Conservation (phyloP, 1,140 invertebrate genomes). For the Chlorops oryzae region DNA sequence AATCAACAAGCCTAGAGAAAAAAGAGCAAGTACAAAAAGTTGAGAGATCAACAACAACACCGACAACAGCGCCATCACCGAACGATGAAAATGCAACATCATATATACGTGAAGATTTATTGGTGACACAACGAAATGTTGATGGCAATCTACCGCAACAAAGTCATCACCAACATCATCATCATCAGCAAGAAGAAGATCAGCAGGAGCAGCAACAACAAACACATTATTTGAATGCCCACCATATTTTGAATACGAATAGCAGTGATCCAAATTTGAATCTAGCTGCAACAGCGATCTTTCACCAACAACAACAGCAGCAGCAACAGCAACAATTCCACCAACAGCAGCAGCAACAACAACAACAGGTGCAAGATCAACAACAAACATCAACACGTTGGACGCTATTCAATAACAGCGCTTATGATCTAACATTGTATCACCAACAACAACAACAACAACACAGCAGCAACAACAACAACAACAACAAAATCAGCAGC, state of each 20-base stretch:
- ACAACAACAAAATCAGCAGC: conserved; percentile 10
- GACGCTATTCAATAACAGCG: conserved; percentile 10
- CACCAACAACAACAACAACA: conserved; percentile 1
- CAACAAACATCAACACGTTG: conserved; percentile 1
- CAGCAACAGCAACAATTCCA: background rate
- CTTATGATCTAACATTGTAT: conserved; percentile 19
- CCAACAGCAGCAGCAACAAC: conserved; percentile 10
- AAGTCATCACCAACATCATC: no score
- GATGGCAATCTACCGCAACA: no score
- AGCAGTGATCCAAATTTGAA: conserved; percentile 18
- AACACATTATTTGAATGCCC: no score
- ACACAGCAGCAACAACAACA: conserved; percentile 23
- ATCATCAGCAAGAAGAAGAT: conserved; percentile 23
- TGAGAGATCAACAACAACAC: conserved; percentile 11
- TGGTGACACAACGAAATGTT: no score
- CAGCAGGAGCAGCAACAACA: conserved; percentile 11
- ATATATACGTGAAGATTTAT: no score
- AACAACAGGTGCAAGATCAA: conserved; percentile 7
- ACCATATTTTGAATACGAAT: conserved; percentile 15
- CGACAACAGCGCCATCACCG: background rate
- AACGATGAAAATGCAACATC: no score
- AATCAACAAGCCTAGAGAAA: no score
- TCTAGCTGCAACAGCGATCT: conserved; percentile 1
- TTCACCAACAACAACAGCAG: conserved; percentile 3
- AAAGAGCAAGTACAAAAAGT: no score